These are phyloP conservation scores for Corythaixoides concolor DNA, from an alignment of 2,113 vertebrate genomes.

Conservation along the genomic window DNA sequence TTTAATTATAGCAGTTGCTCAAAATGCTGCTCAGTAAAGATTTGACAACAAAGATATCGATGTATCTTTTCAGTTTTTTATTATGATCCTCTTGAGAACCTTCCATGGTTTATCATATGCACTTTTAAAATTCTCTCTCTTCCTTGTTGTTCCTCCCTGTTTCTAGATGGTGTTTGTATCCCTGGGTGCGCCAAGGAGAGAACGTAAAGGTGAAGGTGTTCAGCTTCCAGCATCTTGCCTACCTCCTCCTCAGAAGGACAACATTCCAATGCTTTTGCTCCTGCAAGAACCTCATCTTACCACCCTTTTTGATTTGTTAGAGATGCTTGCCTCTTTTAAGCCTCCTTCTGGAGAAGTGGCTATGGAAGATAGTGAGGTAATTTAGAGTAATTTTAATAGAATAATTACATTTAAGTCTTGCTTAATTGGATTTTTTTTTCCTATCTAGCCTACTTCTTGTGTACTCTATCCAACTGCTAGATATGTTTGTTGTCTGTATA, in stretches of 20 bases:
- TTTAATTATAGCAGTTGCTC: not conserved
- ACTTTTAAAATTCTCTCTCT: not conserved
- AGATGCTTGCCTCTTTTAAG: constrained; percentile 98
- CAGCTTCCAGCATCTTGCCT: constrained; percentile 97
- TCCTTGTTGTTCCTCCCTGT: not conserved
- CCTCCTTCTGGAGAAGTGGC: constrained; percentile 85
- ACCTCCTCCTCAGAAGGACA: constrained; percentile 96
- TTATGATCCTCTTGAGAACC: not conserved
- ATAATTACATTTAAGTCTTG: not conserved
- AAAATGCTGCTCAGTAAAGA: not conserved
- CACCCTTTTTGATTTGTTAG: constrained; percentile 94
- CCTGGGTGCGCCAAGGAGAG: constrained; percentile 92
- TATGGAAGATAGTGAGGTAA: constrained; percentile 88
- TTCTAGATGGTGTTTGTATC: constrained; percentile 98
- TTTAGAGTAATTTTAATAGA: not conserved
- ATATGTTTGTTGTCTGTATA: not conserved
- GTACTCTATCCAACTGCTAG: not conserved
- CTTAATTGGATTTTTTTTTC: not conserved
- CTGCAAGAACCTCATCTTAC: constrained; percentile 98
- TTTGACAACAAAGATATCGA: not conserved
- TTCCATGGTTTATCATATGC: not conserved
- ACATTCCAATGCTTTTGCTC: constrained; percentile 97
- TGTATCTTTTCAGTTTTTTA: not conserved
- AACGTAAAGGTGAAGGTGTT: constrained; percentile 95
- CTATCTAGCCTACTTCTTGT: not conserved